These are phyloP conservation scores for Aldrovandia affinis DNA, from an alignment of 2,797 vertebrate genomes.

Conservation along the genomic window DNA sequence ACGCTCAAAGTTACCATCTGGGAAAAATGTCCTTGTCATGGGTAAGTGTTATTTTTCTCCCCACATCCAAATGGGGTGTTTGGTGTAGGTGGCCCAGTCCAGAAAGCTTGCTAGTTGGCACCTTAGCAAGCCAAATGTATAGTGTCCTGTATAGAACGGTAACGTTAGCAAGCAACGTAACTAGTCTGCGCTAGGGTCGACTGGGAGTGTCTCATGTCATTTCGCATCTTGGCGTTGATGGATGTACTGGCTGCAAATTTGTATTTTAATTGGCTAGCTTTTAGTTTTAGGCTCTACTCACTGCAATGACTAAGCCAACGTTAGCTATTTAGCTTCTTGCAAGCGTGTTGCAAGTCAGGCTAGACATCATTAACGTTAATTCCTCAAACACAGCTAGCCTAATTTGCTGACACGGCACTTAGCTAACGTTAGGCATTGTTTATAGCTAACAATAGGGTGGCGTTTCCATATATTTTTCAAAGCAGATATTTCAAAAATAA, in stretches of 20 bases:
- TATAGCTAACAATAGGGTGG: too few relatives aligned
- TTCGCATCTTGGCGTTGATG: neutral
- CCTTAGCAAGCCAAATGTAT: neutral
- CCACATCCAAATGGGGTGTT: neutral
- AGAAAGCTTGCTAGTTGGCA: neutral
- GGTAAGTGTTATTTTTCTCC: slow-evolving; percentile 75
- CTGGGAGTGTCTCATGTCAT: slow-evolving; percentile 6
- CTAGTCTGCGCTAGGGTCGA: neutral
- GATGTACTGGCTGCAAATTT: neutral
- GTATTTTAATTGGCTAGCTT: neutral
- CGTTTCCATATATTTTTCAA: too few relatives aligned
- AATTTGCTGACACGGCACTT: too few relatives aligned
- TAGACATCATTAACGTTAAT: too few relatives aligned
- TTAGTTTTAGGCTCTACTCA: too few relatives aligned
- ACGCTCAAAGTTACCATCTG: slow-evolving; percentile 92
- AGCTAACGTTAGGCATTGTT: too few relatives aligned
- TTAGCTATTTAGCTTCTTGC: too few relatives aligned
- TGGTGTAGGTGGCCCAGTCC: neutral
- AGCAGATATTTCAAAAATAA: too few relatives aligned
- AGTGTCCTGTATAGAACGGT: neutral
- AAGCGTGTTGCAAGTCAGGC: too few relatives aligned
- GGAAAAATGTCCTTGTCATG: slow-evolving; percentile 93
- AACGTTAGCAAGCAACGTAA: neutral
- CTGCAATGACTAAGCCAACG: too few relatives aligned
- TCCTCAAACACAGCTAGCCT: too few relatives aligned